phyloP scores from a whole-genome alignment of 2,888 invertebrate genomes.

The Tridacna gigas region DNA sequence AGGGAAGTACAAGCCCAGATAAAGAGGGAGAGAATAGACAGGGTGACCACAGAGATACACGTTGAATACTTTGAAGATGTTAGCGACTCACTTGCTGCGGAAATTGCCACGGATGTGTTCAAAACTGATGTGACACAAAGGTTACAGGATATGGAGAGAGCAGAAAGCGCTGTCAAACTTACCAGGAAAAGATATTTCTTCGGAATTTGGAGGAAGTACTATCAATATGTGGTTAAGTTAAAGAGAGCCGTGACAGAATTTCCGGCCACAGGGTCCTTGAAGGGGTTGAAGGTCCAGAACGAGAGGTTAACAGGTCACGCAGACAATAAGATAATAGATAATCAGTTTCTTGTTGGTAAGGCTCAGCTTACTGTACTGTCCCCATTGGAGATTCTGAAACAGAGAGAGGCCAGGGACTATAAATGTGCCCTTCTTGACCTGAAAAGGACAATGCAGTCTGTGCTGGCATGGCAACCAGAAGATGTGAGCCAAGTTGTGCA shows the following conservation, averaged over 20 bases:
- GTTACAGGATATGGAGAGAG: constrained; percentile 73
- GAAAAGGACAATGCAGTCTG: constrained; percentile 63
- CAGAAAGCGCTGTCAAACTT: constrained; percentile 71
- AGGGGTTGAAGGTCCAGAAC: constrained; percentile 51
- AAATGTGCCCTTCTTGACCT: constrained; percentile 69
- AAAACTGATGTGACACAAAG: constrained; percentile 78
- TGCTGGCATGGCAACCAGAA: constrained; percentile 75
- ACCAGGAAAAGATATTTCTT: constrained; percentile 67
- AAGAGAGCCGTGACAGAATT: constrained; percentile 81
- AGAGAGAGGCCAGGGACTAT: constrained; percentile 55
- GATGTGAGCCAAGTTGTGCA: constrained; percentile 69
- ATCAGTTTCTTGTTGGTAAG: constrained; percentile 66
- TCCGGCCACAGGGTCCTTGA: constrained; percentile 77
- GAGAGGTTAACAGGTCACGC: constrained; percentile 63
- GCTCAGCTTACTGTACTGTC: constrained; percentile 72
- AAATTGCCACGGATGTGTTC: constrained; percentile 72
- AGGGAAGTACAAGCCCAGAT: constrained; percentile 74
- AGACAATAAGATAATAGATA: constrained; percentile 48
- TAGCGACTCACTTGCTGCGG: constrained; percentile 53
- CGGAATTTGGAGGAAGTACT: constrained; percentile 73
- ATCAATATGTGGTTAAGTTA: constrained; percentile 69
- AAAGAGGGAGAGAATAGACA: constrained; percentile 66
- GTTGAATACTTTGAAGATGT: constrained; percentile 58
- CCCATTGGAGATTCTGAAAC: constrained; percentile 65
- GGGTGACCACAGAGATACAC: constrained; percentile 58